A percentile compares a stretch with the other conserved stretches of the same genome.
These are phyloP conservation scores for Peromyscus aztecus DNA, from an alignment of 2,797 vertebrate genomes.

Conservation along the genomic window DNA sequence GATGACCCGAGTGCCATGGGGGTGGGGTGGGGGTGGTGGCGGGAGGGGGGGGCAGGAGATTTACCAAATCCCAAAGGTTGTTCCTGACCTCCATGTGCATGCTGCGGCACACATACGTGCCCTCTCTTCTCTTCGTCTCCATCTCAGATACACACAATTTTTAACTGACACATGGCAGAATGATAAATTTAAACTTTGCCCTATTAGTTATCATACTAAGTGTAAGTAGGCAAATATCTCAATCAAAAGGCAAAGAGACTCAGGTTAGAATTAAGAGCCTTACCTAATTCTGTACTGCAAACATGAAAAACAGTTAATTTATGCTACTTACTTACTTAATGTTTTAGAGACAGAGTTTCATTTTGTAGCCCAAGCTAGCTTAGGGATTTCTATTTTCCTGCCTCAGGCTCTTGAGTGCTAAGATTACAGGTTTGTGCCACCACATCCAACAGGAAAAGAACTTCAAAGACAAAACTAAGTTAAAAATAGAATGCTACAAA, in stretches of 20 bases:
- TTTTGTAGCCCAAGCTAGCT: neutral
- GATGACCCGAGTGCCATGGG: neutral
- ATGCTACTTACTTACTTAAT: neutral
- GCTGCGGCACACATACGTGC: too few species aligned
- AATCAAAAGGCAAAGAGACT: slow-evolving; percentile 19
- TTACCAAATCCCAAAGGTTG: too few species aligned
- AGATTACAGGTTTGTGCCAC: neutral
- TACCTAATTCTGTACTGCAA: neutral
- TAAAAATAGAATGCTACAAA: slow-evolving; percentile 21
- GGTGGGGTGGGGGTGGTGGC: too few species aligned
- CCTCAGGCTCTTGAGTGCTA: neutral
- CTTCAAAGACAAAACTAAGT: neutral
- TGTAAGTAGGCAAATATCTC: neutral
- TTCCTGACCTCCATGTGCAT: neutral
- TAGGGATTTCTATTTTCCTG: neutral
- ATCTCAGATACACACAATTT: neutral
- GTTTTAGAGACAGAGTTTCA: neutral
- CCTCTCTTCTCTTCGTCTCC: neutral
- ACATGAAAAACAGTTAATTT: neutral
- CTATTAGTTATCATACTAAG: neutral
- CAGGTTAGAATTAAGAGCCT: neutral
- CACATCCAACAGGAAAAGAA: neutral
- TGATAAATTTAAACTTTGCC: neutral
- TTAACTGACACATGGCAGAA: neutral
- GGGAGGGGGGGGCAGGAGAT: too few species aligned